These are phyloP conservation scores for Rhinogobio ventralis DNA, from an alignment of 2,797 vertebrate species.

Conservation along the genomic window DNA sequence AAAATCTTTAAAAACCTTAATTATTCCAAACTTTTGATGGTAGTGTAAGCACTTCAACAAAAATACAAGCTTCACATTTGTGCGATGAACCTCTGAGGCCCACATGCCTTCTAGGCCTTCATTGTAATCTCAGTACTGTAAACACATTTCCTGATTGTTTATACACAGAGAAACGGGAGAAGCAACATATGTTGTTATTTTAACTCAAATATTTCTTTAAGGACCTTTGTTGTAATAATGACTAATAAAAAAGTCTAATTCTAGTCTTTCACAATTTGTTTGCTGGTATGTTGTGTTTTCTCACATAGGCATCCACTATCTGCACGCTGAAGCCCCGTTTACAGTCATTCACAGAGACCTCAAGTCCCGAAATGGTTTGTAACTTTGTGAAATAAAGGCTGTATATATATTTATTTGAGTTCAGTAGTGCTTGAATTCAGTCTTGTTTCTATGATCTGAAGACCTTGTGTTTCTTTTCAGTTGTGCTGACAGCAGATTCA, in stretches of 20 bases:
- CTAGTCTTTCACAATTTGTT: background rate
- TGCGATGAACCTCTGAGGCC: background rate
- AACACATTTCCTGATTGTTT: constrained; percentile 2
- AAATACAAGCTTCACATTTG: background rate
- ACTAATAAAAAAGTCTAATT: background rate
- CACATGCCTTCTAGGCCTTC: background rate
- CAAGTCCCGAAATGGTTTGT: constrained; percentile 96
- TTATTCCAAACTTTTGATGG: background rate
- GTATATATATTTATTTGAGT: background rate
- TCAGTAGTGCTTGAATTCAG: too few relatives aligned
- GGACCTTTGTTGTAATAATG: background rate
- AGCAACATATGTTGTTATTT: background rate
- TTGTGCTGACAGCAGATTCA: constrained; percentile 92
- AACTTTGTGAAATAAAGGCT: background rate
- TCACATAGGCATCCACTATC: constrained; percentile 92
- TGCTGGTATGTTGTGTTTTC: constrained; percentile 67
- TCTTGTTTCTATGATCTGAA: background rate
- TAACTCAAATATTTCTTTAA: background rate
- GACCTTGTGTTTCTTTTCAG: constrained; percentile 76
- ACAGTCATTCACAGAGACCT: constrained; percentile 98
- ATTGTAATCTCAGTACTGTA: background rate
- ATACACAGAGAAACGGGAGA: background rate
- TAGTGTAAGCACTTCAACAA: background rate
- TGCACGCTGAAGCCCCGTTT: constrained; percentile 95
- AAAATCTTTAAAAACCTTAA: background rate